phyloP scores from a whole-genome alignment of 2,113 vertebrate genomes.

The Spermophilus dauricus region DNA sequence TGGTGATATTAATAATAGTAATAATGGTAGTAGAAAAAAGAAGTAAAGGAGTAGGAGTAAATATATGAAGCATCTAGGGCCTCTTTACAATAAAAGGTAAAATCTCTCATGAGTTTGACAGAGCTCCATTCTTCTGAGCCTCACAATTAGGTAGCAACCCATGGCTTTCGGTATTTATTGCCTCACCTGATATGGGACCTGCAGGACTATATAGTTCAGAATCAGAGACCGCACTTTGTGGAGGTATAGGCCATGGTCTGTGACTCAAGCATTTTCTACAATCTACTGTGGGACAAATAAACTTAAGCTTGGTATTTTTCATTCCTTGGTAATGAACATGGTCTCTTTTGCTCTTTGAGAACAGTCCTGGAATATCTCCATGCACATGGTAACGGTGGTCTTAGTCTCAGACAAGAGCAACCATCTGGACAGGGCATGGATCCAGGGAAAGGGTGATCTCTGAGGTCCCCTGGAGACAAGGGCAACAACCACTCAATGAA shows the following conservation, averaged over 20 bases:
- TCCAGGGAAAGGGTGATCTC: background rate
- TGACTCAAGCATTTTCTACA: conserved; percentile 62
- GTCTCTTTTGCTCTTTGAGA: conserved; percentile 30
- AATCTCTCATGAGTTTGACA: background rate
- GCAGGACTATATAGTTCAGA: background rate
- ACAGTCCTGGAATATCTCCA: conserved; percentile 37
- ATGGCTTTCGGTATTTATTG: background rate
- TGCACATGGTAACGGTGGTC: conserved; percentile 50
- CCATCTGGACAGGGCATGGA: conserved; percentile 61
- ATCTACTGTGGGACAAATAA: conserved; percentile 47
- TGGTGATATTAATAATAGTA: background rate
- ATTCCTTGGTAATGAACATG: background rate
- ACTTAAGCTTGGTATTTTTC: conserved; percentile 2
- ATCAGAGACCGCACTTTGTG: background rate
- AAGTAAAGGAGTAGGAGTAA: background rate
- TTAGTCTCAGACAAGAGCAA: conserved; percentile 63
- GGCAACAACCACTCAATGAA: background rate
- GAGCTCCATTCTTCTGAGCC: background rate
- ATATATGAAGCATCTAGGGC: background rate
- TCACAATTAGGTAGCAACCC: background rate
- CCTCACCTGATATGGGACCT: background rate
- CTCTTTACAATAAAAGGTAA: background rate
- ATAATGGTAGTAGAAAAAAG: background rate
- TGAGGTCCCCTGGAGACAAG: background rate
- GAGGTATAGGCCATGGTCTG: background rate